A percentile compares a stretch with the other conserved stretches of the same genome.
Evolutionary conservation across 2,888 invertebrate genomes (phyloP).

Genomic region (Amphipyra tragopoginis): DNA sequence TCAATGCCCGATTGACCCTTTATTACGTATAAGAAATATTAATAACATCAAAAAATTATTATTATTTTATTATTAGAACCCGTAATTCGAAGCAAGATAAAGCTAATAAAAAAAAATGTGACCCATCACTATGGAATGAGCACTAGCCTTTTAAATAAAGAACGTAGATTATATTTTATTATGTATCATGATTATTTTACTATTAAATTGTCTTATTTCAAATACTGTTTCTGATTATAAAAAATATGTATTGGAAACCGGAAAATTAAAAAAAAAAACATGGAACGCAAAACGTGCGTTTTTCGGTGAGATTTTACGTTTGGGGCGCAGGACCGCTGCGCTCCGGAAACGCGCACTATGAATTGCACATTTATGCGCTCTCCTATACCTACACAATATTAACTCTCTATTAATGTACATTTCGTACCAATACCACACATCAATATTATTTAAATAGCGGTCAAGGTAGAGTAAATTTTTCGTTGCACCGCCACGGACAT

Average conservation of each 20-base stretch:
- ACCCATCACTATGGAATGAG: no score
- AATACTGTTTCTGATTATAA: no score
- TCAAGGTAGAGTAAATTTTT: slow-evolving; percentile 7
- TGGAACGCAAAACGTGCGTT: background rate
- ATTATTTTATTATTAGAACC: no score
- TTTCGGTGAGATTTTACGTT: slow-evolving; percentile 16
- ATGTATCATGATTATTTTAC: background rate
- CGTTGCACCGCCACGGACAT: slow-evolving; percentile 11
- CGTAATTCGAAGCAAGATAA: no score
- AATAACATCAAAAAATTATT: no score
- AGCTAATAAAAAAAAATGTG: no score
- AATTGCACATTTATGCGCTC: slow-evolving; percentile 47
- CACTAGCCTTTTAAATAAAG: no score
- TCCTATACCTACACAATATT: slow-evolving; percentile 4
- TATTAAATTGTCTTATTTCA: background rate
- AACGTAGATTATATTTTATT: no score
- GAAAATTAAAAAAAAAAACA: slow-evolving; percentile 7
- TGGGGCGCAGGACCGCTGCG: slow-evolving; percentile 26
- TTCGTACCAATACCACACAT: slow-evolving; percentile 24
- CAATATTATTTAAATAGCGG: slow-evolving; percentile 49
- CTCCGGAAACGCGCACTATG: slow-evolving; percentile 37
- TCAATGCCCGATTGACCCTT: no score
- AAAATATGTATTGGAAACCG: no score
- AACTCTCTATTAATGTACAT: slow-evolving; percentile 22
- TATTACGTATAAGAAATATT: no score